Percentiles rank a stretch among this genome's conserved stretches.
These are phyloP conservation scores for Prostheceraeus crozeri DNA, from an alignment of 2,888 invertebrate genomes.

Conservation along the genomic window DNA sequence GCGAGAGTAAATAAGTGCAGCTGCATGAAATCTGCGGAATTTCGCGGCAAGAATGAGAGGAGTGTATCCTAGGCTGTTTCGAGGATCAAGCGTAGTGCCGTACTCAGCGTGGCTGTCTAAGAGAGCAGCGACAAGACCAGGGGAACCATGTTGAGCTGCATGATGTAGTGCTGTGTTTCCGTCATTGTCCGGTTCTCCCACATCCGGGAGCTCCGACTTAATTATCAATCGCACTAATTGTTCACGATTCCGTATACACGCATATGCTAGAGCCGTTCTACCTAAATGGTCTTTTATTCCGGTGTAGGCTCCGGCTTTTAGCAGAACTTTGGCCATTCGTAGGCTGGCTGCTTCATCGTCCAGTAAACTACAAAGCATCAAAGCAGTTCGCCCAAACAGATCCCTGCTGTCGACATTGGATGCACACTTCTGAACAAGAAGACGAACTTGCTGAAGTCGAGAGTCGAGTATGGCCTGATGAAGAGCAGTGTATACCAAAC, in stretches of 20 bases:
- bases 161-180: slow-evolving; percentile 52
- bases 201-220: slow-evolving; percentile 47
- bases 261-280: slow-evolving; percentile 50
- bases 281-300: slow-evolving; percentile 48
- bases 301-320: slow-evolving; percentile 46
- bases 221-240: slow-evolving; percentile 46
- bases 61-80: slow-evolving; percentile 51
- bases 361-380: slow-evolving; percentile 52
- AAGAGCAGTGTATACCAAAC: slow-evolving; percentile 52
- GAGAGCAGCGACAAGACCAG: slow-evolving; percentile 45
- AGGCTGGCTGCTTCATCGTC: slow-evolving; percentile 46
- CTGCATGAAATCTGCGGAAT: slow-evolving; percentile 49
- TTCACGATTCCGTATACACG: slow-evolving; percentile 49
- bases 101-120: slow-evolving; percentile 43
- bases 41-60: slow-evolving; percentile 50
- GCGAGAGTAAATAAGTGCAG: slow-evolving; percentile 45
- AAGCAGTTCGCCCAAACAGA: slow-evolving; percentile 50
- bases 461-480: slow-evolving; percentile 54
- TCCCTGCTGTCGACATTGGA: slow-evolving; percentile 50
- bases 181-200: slow-evolving; percentile 51
- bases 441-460: slow-evolving; percentile 51
- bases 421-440: slow-evolving; percentile 49
- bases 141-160: slow-evolving; percentile 48
- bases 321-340: slow-evolving; percentile 49
- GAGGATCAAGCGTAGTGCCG: slow-evolving; percentile 47